Conservation (phyloP, 2,888 invertebrate species). For the Leucophora obtusa region DNA sequence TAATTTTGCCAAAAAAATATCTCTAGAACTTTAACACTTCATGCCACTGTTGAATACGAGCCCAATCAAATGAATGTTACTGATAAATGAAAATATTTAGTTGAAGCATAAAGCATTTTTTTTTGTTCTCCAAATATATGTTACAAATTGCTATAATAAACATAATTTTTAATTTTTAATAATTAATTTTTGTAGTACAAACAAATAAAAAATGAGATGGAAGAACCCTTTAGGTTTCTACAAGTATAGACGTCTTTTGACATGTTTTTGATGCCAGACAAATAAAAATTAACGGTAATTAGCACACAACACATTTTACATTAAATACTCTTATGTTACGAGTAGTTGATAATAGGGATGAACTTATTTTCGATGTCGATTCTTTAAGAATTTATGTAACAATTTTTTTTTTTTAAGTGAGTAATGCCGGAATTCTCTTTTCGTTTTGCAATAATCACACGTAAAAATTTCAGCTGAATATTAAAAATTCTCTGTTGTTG, state of each 20-base stretch:
- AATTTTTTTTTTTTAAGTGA: too few relatives aligned
- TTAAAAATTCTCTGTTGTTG: too few relatives aligned
- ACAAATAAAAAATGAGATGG: not conserved
- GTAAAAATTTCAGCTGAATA: too few relatives aligned
- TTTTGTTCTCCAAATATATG: not conserved
- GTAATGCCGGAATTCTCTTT: too few relatives aligned
- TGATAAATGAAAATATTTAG: not conserved
- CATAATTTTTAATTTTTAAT: constrained; percentile 20
- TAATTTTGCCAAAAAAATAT: too few relatives aligned
- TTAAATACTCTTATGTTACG: not conserved
- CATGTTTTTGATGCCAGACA: constrained; percentile 39
- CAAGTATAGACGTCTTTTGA: not conserved
- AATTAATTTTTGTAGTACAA: not conserved
- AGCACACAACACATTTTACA: constrained; percentile 8
- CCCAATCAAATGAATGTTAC: not conserved
- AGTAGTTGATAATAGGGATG: too few relatives aligned
- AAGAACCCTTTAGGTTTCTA: constrained; percentile 3
- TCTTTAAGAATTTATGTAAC: too few relatives aligned
- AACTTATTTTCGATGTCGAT: too few relatives aligned
- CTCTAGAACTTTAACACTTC: too few relatives aligned
- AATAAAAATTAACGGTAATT: constrained; percentile 50
- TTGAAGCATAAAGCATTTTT: not conserved
- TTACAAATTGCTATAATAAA: not conserved
- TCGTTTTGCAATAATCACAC: too few relatives aligned
- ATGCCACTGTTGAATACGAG: not conserved